phyloP scores from a whole-genome alignment of 2,113 vertebrate species.

The Harpagus bidentatus region DNA sequence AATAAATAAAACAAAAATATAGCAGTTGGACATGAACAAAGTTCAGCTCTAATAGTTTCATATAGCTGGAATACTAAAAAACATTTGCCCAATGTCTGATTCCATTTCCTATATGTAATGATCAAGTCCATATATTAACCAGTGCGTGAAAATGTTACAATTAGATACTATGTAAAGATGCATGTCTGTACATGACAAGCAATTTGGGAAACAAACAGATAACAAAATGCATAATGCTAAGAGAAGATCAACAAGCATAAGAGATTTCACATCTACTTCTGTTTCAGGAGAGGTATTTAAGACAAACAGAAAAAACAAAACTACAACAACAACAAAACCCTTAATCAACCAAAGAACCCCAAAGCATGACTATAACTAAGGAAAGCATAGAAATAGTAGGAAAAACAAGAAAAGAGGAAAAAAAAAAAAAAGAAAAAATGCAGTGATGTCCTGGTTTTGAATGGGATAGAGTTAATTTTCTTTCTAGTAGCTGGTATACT shows the following conservation, averaged over 20 bases:
- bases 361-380: not conserved
- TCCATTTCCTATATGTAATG: not conserved
- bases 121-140: not conserved
- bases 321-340: not conserved
- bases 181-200: not conserved
- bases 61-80: not conserved
- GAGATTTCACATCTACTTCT: not conserved
- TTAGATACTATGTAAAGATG: not conserved
- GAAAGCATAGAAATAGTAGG: not conserved
- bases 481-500: no score
- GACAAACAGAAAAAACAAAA: not conserved
- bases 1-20: not conserved
- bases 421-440: not conserved
- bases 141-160: not conserved
- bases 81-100: not conserved
- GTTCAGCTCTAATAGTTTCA: not conserved
- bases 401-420: not conserved
- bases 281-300: not conserved
- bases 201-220: not conserved
- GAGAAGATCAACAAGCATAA: not conserved
- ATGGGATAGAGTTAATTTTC: no score
- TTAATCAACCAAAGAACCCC: not conserved
- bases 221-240: not conserved
- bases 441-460: no score
- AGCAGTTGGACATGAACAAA: not conserved